Evolutionary conservation across 2,113 vertebrate genomes (phyloP), one percentile per base, ranked within the genome.

Genomic region (Hystrix cristata): DNA sequence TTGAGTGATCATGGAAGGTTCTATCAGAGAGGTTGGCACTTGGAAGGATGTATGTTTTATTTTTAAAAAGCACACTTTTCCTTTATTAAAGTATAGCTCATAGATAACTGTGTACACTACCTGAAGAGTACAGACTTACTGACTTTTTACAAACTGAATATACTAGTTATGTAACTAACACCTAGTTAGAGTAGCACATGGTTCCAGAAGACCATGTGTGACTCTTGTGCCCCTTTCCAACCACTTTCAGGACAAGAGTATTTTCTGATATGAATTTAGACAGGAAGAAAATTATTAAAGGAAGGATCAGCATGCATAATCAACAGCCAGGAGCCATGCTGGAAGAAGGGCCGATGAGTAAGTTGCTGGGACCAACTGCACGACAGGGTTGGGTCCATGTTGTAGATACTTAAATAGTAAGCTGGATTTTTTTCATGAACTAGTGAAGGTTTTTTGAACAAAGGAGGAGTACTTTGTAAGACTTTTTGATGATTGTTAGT

Each of bases 251-350:
- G 12, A 29, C 7, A 48, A 5, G 2, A 86, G 46, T 34, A 87
- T 89, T 96, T 94, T 91, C 38, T 71, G 31, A 85, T 65, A 67
- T 91, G 76, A 85, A 81, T n/a, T 43, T 14, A 64, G n/a, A 51
- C 31, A 69, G 29, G 88, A 13, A 74, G 43, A 94, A 82, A 60
- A 71, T 87, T 10, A 82, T 51, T 59, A 48, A 43, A 82, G 72
- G 21, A 60, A 15, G 60, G 2, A 62, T 59, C 16, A 53, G n/a
- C 38, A 34, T 57, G 27, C 48, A 59, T 46, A 46, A 57, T 21
- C 15, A n/a, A 83, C 64, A 91, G 74, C 5, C 74, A 57, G 15
- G 23, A 57, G 9, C 23, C 43, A 60, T 16, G 13, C 48, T 79
- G 88, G 85, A 76, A 64, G 38, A 94, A 95, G 51, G 15, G 27